Conservation (phyloP, 2,797 vertebrate genomes). For the Chanos chanos region DNA sequence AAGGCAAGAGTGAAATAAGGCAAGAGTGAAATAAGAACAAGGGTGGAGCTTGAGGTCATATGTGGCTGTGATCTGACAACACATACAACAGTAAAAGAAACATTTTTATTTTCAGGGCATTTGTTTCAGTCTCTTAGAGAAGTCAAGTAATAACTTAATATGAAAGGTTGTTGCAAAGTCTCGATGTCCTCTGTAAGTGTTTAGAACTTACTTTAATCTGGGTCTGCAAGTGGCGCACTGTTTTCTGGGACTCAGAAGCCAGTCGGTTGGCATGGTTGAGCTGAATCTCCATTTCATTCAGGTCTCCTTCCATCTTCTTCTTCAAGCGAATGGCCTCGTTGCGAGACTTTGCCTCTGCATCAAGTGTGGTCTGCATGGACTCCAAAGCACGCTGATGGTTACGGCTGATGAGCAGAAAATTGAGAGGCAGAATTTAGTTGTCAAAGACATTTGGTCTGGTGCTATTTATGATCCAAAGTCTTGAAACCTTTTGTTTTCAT, state of each 20-base stretch:
- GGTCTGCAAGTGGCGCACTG: constrained; percentile 80
- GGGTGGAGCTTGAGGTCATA: too few species aligned
- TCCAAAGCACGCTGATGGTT: constrained; percentile 89
- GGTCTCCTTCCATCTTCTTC: constrained; percentile 94
- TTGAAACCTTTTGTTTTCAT: too few species aligned
- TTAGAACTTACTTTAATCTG: constrained; percentile 81
- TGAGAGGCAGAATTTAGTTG: neutral
- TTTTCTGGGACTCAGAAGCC: constrained; percentile 81
- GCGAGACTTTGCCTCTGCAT: constrained; percentile 83
- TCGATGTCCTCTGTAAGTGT: neutral
- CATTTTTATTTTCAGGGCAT: too few species aligned
- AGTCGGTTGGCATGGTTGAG: constrained; percentile 84
- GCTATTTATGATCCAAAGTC: too few species aligned
- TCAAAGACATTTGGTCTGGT: too few species aligned
- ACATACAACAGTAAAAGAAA: too few species aligned
- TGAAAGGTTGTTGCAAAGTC: neutral
- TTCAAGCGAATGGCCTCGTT: constrained; percentile 84
- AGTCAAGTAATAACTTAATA: too few species aligned
- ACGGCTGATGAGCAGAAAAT: constrained; percentile 64
- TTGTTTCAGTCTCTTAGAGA: too few species aligned
- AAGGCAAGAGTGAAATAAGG: too few species aligned
- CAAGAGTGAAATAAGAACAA: too few species aligned
- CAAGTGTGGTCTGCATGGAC: constrained; percentile 85
- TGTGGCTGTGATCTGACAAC: too few species aligned
- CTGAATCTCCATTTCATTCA: constrained; percentile 94